A percentile compares a stretch with the other conserved stretches of the same genome.
Evolutionary conservation across 2,797 vertebrate species (phyloP).

Genomic region (Coranthus polyacanthus): DNA sequence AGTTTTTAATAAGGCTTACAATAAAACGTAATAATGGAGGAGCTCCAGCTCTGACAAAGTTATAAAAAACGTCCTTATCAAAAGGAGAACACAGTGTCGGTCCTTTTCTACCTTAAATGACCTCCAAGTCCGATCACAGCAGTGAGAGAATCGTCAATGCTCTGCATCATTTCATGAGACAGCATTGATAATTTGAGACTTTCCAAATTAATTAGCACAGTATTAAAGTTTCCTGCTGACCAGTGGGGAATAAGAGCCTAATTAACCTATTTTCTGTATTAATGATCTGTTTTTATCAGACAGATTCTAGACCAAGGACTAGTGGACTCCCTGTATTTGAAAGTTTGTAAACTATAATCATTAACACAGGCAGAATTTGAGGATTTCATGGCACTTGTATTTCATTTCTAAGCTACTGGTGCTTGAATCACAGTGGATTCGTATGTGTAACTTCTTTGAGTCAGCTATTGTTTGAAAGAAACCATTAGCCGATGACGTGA

Average conservation of each 20-base stretch:
- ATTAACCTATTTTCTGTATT: conserved; percentile 84
- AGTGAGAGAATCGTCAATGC: conserved; percentile 22
- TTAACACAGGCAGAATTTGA: too few species aligned
- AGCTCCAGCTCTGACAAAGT: neutral
- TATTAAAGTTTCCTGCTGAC: conserved; percentile 80
- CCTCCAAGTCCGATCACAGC: conserved; percentile 9
- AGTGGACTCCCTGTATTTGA: conserved; percentile 39
- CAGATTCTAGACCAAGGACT: conserved; percentile 67
- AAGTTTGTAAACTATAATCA: conserved; percentile 43
- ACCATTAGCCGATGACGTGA: neutral
- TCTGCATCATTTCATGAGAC: conserved; percentile 63
- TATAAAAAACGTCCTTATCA: conserved; percentile 9
- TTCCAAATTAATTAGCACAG: conserved; percentile 82
- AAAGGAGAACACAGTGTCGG: neutral
- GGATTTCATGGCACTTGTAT: too few species aligned
- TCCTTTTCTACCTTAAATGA: conserved; percentile 7
- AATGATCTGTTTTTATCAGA: conserved; percentile 78
- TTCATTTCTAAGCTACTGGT: too few species aligned
- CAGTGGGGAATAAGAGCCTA: conserved; percentile 82
- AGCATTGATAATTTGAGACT: conserved; percentile 76
- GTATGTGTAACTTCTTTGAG: neutral
- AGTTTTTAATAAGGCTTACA: conserved; percentile 1
- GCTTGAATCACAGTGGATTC: neutral
- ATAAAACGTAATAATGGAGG: neutral
- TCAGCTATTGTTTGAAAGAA: neutral